Evolutionary conservation across 2,797 vertebrate species (phyloP).

Genomic region (Pagetopsis macropterus): DNA sequence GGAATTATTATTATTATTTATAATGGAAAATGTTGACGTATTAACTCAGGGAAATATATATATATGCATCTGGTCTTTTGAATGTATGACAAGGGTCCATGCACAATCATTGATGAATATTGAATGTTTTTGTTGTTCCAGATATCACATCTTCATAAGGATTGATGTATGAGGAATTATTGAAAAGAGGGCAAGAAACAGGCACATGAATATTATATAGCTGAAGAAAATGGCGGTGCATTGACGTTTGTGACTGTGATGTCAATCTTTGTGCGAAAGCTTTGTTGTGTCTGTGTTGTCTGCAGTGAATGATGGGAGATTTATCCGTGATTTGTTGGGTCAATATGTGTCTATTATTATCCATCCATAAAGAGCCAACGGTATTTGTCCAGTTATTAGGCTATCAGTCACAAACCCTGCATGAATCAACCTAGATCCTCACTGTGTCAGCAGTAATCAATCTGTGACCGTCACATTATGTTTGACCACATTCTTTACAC

Average conservation of each 20-base stretch:
- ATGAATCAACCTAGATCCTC: slow-evolving; percentile 36
- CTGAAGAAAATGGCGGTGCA: not conserved
- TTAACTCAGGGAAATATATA: not conserved
- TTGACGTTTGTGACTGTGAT: slow-evolving; percentile 1
- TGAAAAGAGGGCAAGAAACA: slow-evolving; percentile 35
- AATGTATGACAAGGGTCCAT: not conserved
- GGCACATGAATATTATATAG: not conserved
- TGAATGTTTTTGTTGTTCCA: not conserved
- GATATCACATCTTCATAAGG: slow-evolving; percentile 23
- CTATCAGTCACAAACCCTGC: slow-evolving; percentile 28
- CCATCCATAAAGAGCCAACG: slow-evolving; percentile 9
- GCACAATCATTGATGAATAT: not conserved
- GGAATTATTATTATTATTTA: too few species aligned
- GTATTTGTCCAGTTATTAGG: slow-evolving; percentile 39
- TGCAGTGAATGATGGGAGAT: slow-evolving; percentile 20
- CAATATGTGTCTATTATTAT: slow-evolving; percentile 29
- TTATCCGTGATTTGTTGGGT: slow-evolving; percentile 35
- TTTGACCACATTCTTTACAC: slow-evolving; percentile 13
- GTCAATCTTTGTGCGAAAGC: not conserved
- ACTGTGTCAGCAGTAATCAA: slow-evolving; percentile 11
- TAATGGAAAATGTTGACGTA: too few species aligned
- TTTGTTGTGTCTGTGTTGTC: slow-evolving; percentile 5
- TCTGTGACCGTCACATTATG: slow-evolving; percentile 1
- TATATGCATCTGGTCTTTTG: not conserved
- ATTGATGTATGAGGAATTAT: slow-evolving; percentile 18